phyloP scores from a whole-genome alignment of 2,113 vertebrate genomes.

The Ranitomeya variabilis region DNA sequence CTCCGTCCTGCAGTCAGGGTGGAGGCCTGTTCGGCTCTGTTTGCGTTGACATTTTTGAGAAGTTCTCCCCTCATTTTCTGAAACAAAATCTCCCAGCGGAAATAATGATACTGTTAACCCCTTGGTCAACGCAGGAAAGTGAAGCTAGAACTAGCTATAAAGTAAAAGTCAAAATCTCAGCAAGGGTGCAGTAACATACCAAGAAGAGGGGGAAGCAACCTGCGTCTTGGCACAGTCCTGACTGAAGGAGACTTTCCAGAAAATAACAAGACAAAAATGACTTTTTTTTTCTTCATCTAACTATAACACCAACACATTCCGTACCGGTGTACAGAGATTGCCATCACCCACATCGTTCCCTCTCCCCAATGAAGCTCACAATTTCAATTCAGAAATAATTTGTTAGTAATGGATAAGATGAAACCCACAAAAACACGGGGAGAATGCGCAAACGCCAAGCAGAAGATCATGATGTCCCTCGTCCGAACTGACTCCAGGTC shows the following conservation, averaged over 20 bases:
- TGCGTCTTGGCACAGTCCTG: background rate
- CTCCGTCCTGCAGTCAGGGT: constrained; percentile 54
- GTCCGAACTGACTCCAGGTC: too few relatives aligned
- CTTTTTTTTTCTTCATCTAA: too few relatives aligned
- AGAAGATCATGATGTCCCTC: too few relatives aligned
- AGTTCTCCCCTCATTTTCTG: constrained; percentile 54
- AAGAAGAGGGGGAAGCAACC: background rate
- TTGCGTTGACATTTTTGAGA: constrained; percentile 57
- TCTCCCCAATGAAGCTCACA: too few relatives aligned
- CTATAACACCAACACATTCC: too few relatives aligned
- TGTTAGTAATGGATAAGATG: too few relatives aligned
- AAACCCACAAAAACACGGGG: too few relatives aligned
- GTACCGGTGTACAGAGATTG: too few relatives aligned
- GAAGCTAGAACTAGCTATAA: background rate
- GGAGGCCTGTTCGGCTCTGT: constrained; percentile 56
- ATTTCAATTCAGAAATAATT: too few relatives aligned
- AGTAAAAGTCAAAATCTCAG: constrained; percentile 9
- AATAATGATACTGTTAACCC: constrained; percentile 54
- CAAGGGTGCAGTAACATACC: background rate
- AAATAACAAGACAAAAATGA: background rate
- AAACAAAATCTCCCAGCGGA: constrained; percentile 53
- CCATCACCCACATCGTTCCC: too few relatives aligned
- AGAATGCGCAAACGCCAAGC: too few relatives aligned
- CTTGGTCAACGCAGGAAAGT: background rate
- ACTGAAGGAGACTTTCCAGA: background rate